These are phyloP conservation scores for Lophochroa leadbeateri DNA, from an alignment of 2,113 vertebrate species.

Conservation along the genomic window DNA sequence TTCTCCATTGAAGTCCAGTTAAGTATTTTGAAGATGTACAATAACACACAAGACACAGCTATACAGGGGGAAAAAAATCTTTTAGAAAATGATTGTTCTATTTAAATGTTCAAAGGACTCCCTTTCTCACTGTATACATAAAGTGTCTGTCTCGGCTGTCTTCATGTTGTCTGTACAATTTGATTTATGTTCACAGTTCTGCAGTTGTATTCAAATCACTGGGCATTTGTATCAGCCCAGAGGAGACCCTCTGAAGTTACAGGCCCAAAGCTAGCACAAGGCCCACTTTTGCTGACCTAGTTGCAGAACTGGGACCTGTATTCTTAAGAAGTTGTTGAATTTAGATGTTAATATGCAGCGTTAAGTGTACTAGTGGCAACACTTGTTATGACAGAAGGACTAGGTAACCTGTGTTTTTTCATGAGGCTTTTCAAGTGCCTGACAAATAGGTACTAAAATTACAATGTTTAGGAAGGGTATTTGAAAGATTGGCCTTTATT, in stretches of 20 bases:
- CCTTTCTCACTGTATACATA: not conserved
- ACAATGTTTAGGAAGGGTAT: not conserved
- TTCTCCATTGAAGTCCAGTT: not conserved
- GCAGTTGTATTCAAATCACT: not conserved
- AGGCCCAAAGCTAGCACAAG: not conserved
- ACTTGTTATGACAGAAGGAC: not conserved
- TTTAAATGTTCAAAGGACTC: not conserved
- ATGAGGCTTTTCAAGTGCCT: not conserved
- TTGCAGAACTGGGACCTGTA: constrained; percentile 4
- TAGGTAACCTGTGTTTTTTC: not conserved
- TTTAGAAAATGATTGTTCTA: not conserved
- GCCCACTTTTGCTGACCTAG: constrained; percentile 31
- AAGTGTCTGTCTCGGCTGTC: not conserved
- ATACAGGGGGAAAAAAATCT: not conserved
- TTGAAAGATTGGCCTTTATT: not conserved
- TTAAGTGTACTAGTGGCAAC: not conserved
- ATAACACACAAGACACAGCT: not conserved
- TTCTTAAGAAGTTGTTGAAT: constrained; percentile 27
- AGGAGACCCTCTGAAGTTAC: not conserved
- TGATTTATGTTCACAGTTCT: not conserved
- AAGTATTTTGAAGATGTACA: not conserved
- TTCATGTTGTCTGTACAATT: not conserved
- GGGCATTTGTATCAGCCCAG: not conserved
- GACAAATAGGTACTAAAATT: not conserved
- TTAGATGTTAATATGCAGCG: not conserved